These are phyloP conservation scores for Silurus aristotelis DNA, from an alignment of 2,797 vertebrate genomes.

Conservation along the genomic window DNA sequence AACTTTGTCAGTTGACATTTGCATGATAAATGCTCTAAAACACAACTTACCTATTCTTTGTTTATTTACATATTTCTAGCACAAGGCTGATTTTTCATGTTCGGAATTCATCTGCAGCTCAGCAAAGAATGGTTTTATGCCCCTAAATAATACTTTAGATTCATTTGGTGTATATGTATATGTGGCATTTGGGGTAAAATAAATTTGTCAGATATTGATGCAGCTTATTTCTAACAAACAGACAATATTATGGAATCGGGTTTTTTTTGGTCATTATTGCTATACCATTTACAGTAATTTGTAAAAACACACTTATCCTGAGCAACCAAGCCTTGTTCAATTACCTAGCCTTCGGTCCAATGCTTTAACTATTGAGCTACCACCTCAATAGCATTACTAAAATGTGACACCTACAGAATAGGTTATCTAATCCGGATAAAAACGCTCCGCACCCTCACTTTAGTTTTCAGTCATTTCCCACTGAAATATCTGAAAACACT, in stretches of 20 bases:
- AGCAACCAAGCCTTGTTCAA: too few species aligned
- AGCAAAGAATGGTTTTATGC: background rate
- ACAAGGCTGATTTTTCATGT: background rate
- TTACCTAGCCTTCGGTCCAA: too few species aligned
- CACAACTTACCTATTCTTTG: background rate
- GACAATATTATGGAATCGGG: background rate
- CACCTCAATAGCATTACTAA: too few species aligned
- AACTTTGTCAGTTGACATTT: slow-evolving; percentile 27
- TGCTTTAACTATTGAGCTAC: too few species aligned
- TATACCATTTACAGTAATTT: background rate
- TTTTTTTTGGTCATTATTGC: background rate
- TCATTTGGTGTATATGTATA: background rate
- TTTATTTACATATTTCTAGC: slow-evolving; percentile 18
- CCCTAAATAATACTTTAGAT: background rate
- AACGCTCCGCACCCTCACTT: too few species aligned
- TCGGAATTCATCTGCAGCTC: background rate
- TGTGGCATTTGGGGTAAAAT: background rate
- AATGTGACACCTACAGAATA: too few species aligned
- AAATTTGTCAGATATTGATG: background rate
- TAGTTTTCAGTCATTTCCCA: too few species aligned
- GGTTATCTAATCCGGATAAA: too few species aligned
- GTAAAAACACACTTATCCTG: too few species aligned
- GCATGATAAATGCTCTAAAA: slow-evolving; percentile 20
- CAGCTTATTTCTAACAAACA: background rate
- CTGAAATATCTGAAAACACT: too few species aligned